Conservation (phyloP, 2,797 vertebrate genomes). For the Chaetodon trifasciatus region DNA sequence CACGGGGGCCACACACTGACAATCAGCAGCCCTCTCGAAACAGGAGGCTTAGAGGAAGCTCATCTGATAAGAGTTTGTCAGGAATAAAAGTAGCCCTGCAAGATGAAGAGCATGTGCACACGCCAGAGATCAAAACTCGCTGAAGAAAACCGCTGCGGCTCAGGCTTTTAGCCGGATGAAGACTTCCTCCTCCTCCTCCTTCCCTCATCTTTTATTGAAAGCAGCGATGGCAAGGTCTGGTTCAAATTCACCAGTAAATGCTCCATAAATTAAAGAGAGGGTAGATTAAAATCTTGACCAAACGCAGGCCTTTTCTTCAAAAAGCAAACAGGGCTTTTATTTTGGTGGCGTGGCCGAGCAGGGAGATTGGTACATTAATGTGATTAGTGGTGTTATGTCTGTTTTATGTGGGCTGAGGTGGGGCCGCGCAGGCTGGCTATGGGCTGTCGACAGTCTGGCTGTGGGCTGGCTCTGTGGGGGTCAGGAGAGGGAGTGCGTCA, state of each 20-base stretch:
- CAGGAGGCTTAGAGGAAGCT: slow-evolving; percentile 63
- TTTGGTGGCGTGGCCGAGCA: slow-evolving; percentile 65
- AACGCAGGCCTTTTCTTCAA: slow-evolving; percentile 69
- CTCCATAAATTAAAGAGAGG: slow-evolving; percentile 82
- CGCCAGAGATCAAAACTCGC: slow-evolving; percentile 73
- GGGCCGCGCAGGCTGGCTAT: slow-evolving; percentile 61
- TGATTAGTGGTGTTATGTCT: slow-evolving; percentile 82
- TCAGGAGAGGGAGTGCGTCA: slow-evolving; percentile 23
- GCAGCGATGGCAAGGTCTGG: slow-evolving; percentile 79
- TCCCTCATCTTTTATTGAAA: slow-evolving; percentile 80
- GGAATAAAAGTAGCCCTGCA: slow-evolving; percentile 72
- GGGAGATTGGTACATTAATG: slow-evolving; percentile 79
- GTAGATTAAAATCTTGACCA: slow-evolving; percentile 81
- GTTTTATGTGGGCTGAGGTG: slow-evolving; percentile 81
- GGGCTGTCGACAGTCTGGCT: slow-evolving; percentile 61
- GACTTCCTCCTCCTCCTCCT: slow-evolving; percentile 71
- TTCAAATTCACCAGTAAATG: slow-evolving; percentile 83
- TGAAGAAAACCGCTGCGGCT: slow-evolving; percentile 58
- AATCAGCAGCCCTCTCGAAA: slow-evolving; percentile 55
- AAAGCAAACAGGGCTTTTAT: slow-evolving; percentile 73
- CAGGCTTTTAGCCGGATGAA: slow-evolving; percentile 74
- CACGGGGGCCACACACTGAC: slow-evolving; percentile 47
- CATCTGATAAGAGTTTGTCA: slow-evolving; percentile 82
- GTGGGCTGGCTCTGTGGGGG: slow-evolving; percentile 60
- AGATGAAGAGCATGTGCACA: slow-evolving; percentile 73